Base-by-base conservation (phyloP, 1,140 invertebrate species). In the Patella vulgata region DNA sequence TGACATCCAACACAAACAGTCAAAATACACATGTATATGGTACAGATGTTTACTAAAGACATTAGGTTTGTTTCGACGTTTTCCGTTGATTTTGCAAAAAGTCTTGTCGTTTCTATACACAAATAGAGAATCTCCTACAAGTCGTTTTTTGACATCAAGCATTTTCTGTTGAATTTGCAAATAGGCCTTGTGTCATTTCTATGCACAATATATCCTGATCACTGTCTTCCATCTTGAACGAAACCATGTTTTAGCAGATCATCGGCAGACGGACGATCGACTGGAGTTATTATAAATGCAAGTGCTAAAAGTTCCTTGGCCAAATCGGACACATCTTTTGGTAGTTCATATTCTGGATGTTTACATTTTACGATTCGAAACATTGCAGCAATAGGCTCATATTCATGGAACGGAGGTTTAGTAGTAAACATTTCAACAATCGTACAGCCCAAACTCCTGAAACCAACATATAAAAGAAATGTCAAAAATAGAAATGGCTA, bases 361-460 rank as follows among this genome's bases (percentile, higher is more conserved):
- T 81, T 74, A 33, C 68, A 70, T n/a, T 79, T 83, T 12, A 79
- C 82, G 23, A 84, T 84, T 63, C 82, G 82, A 66, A 81, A 84
- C 66, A 84, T 82, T 43, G 82, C 82, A 21, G 82, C 80, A 71
- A 84, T 78, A 8, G 78, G 68, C 71, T 84, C 81, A 31, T 78
- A 77, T 12, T 84, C 79, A 12, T 74, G 63, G 71, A 78, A 84
- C 2, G 83, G 83, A 40, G 82, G 83, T 62, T 75, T 77, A 39
- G 66, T 71, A 0, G 81, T 82, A 17, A 84, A 52, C 79, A 84
- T 83, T 66, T 84, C 83, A 31, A 84, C 83, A 21, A 84, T 65
- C 8, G 83, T 83, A 65, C 81, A 82, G 30, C 82, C 83, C 19
- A 84, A 61, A 68, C 82, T 83, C 83, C 83, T 84, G 75, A 27